Conservation (phyloP, 2,888 invertebrate species). For the Uropetala carovei region DNA sequence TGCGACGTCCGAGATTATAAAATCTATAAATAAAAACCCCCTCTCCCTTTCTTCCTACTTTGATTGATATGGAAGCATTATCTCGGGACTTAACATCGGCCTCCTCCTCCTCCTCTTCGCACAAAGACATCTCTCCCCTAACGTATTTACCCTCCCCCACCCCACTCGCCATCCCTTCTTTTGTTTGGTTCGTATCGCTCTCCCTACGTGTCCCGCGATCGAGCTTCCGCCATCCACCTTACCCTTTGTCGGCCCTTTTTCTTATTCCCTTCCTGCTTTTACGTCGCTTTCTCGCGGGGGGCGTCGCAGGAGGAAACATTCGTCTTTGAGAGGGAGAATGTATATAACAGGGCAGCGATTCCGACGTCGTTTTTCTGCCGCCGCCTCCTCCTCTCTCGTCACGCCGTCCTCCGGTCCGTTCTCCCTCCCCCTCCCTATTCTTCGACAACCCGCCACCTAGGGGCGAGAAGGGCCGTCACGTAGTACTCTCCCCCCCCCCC, state of each 20-base stretch:
- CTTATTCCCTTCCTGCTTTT: background rate
- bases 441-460: conserved; percentile 15
- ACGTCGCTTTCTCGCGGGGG: background rate
- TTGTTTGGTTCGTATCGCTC: conserved; percentile 21
- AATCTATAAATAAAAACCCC: conserved; percentile 11
- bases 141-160: conserved; percentile 21
- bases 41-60: background rate
- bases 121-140: conserved; percentile 34
- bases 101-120: background rate
- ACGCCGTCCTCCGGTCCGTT: background rate
- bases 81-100: background rate
- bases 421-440: background rate
- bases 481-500: background rate
- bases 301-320: background rate
- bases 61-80: conserved; percentile 38
- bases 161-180: background rate
- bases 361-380: background rate
- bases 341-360: background rate
- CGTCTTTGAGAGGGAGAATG: background rate
- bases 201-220: conserved; percentile 1
- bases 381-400: no score
- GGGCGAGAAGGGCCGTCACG: conserved; percentile 36
- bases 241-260: background rate
- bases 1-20: conserved; percentile 22
- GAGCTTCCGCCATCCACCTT: conserved; percentile 17